A percentile compares a stretch with the other conserved stretches of the same genome.
Conservation (phyloP, 2,113 vertebrate genomes). For the Rattus rattus region DNA sequence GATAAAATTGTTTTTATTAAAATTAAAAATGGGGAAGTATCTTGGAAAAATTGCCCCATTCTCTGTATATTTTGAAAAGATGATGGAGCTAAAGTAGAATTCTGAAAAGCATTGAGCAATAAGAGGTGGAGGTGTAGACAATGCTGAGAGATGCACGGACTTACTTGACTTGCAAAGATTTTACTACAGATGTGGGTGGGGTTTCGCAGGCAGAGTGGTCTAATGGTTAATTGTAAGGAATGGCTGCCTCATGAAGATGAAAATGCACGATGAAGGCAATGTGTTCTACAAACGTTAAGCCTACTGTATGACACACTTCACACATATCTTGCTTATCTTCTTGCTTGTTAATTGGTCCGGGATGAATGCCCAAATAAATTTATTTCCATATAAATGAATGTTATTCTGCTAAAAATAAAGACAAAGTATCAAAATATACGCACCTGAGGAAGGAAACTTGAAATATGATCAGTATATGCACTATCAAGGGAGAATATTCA, state of each 20-base stretch:
- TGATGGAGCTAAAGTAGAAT: neutral
- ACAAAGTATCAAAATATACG: neutral
- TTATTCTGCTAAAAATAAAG: conserved; percentile 3
- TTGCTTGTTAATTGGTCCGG: neutral
- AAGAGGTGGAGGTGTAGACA: neutral
- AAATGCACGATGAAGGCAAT: neutral
- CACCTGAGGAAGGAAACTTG: neutral
- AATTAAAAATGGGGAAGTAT: neutral
- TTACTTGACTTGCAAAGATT: neutral
- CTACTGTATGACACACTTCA: neutral
- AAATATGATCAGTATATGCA: neutral
- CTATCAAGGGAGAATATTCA: neutral
- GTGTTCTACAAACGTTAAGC: neutral
- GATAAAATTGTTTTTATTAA: neutral
- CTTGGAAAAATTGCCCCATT: neutral
- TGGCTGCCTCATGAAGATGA: neutral
- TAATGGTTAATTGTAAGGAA: neutral
- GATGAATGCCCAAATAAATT: neutral
- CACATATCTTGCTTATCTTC: neutral
- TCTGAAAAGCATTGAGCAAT: neutral
- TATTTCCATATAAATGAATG: neutral
- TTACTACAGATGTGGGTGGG: neutral
- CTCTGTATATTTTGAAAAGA: neutral
- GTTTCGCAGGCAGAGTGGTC: neutral
- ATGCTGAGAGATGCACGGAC: neutral